These are phyloP conservation scores for Recurvirostra avosetta DNA, from an alignment of 2,113 vertebrate species.

Conservation along the genomic window DNA sequence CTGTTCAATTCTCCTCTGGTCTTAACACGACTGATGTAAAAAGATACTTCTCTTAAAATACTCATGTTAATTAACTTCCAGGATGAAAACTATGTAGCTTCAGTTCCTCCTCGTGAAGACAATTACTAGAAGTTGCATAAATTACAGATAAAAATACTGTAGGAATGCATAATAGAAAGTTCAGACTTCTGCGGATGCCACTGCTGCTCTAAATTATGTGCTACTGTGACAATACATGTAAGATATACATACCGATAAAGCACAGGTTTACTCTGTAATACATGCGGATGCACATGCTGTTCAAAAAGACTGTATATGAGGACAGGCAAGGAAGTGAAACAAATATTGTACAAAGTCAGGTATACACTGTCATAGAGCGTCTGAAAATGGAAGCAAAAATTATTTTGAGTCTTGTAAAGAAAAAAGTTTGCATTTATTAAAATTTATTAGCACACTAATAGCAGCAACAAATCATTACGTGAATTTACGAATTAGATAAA, in stretches of 20 bases:
- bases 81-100: background rate
- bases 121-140: background rate
- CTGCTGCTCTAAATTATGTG: background rate
- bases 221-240: rapidly evolving
- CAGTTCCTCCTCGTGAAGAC: background rate
- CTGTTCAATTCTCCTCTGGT: background rate
- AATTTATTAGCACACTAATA: background rate
- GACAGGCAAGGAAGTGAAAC: conserved; percentile 98
- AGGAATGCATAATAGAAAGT: background rate
- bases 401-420: background rate
- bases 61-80: background rate
- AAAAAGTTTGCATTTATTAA: background rate
- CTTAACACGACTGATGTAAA: background rate
- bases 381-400: conserved; percentile 74
- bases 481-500: background rate
- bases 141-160: background rate
- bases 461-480: rapidly evolving
- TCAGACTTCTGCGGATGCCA: background rate
- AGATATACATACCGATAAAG: conserved; percentile 85
- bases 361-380: conserved; percentile 98
- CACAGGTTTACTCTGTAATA: conserved; percentile 90
- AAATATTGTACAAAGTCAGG: conserved; percentile 99
- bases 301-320: conserved; percentile 98
- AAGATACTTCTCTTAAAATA: background rate
- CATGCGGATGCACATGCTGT: conserved; percentile 92